These are phyloP conservation scores for Melanotaenia pygmaea DNA, from an alignment of 2,797 vertebrate genomes.

Conservation along the genomic window DNA sequence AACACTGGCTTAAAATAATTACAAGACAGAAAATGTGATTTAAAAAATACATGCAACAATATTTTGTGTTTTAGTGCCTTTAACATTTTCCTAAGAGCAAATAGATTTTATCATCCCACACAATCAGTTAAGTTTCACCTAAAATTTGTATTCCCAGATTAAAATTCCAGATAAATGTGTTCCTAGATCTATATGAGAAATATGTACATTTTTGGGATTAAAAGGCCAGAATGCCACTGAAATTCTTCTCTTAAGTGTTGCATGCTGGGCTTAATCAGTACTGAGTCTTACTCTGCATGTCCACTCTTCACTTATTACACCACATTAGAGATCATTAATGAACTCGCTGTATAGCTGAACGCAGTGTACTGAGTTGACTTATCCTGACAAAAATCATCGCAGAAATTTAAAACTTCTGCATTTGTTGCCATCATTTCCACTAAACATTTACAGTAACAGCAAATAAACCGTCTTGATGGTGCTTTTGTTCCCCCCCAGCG, in stretches of 20 bases:
- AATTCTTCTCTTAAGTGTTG: slow-evolving; percentile 12
- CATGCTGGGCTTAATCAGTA: slow-evolving; percentile 24
- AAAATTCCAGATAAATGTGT: slow-evolving; percentile 25
- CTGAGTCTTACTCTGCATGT: slow-evolving; percentile 36
- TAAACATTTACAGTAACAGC: slow-evolving; percentile 25
- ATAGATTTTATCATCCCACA: not conserved
- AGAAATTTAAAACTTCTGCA: slow-evolving; percentile 19
- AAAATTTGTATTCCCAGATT: slow-evolving; percentile 20
- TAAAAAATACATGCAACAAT: not conserved
- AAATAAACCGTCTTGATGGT: slow-evolving; percentile 36
- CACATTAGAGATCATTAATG: slow-evolving; percentile 49
- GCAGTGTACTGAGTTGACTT: slow-evolving; percentile 18
- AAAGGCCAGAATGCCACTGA: not conserved
- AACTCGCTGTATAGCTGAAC: slow-evolving; percentile 36
- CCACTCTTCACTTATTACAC: slow-evolving; percentile 30
- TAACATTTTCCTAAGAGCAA: not conserved
- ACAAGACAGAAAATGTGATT: not conserved
- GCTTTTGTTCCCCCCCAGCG: slow-evolving; percentile 70
- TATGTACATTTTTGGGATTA: slow-evolving; percentile 20
- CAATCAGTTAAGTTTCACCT: slow-evolving; percentile 5
- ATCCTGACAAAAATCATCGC: slow-evolving; percentile 23
- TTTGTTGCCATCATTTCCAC: not conserved
- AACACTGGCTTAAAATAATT: not conserved
- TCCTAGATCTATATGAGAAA: slow-evolving; percentile 16
- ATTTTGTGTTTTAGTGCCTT: not conserved